Conservation (phyloP, 2,888 invertebrate species). For the Gnatocerus cornutus region DNA sequence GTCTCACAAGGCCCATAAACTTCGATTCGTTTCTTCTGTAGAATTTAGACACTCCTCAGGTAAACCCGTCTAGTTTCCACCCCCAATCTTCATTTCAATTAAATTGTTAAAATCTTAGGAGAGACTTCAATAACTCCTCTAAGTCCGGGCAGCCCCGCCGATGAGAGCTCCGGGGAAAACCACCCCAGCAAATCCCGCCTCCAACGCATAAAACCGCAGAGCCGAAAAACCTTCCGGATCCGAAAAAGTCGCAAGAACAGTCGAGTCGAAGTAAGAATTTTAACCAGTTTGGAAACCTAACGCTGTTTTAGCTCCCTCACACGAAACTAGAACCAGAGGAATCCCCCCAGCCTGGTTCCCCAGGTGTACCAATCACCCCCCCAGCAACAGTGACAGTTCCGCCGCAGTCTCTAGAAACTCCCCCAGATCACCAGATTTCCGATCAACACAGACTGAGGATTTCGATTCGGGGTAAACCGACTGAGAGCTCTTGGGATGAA, state of each 20-base stretch:
- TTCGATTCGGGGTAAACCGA: slow-evolving; percentile 66
- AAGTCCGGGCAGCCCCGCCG: slow-evolving; percentile 82
- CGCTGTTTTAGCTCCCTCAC: slow-evolving; percentile 70
- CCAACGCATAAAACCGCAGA: slow-evolving; percentile 94
- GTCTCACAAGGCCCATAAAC: slow-evolving; percentile 78
- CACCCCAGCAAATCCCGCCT: slow-evolving; percentile 79
- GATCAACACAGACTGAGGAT: slow-evolving; percentile 68
- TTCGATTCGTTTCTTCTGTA: slow-evolving; percentile 87
- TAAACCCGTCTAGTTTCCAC: no score
- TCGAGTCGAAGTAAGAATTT: slow-evolving; percentile 78
- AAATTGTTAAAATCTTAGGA: slow-evolving; percentile 73
- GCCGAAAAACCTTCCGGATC: slow-evolving; percentile 93
- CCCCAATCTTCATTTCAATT: no score
- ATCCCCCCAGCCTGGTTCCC: slow-evolving; percentile 52
- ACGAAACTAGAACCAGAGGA: slow-evolving; percentile 70
- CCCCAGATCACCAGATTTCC: slow-evolving; percentile 40
- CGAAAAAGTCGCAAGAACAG: slow-evolving; percentile 84
- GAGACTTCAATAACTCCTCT: slow-evolving; percentile 84
- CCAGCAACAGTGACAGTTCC: slow-evolving; percentile 54
- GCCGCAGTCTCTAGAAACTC: slow-evolving; percentile 53
- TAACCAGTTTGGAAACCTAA: no score
- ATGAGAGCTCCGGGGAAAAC: slow-evolving; percentile 79
- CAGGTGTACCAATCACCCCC: slow-evolving; percentile 50
- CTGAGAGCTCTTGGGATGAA: slow-evolving; percentile 87
- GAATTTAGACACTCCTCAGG: slow-evolving; percentile 87